Percentiles rank a stretch among this genome's conserved stretches.
phyloP scores from a whole-genome alignment of 2,113 vertebrate genomes.

The Gymnorhina tibicen region DNA sequence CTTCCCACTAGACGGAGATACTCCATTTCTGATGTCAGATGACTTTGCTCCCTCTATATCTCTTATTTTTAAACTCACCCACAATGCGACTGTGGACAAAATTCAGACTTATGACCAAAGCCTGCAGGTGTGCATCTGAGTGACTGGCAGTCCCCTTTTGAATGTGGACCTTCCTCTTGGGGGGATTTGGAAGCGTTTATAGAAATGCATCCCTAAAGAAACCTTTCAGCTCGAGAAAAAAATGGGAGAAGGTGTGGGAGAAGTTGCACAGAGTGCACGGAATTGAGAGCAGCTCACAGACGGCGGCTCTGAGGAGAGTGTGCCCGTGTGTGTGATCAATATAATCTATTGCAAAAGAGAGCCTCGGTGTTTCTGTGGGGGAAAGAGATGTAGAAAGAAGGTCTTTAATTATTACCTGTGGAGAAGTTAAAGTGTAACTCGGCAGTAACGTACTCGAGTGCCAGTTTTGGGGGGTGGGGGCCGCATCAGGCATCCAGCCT shows the following conservation, averaged over 20 bases:
- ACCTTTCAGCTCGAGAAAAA: background rate
- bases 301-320: fast-evolving
- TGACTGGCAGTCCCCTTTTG: background rate
- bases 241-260: background rate
- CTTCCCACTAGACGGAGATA: background rate
- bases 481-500: background rate
- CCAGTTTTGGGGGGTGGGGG: background rate
- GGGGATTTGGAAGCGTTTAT: background rate
- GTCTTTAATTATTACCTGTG: slow-evolving; percentile 62
- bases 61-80: background rate
- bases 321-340: background rate
- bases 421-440: slow-evolving; percentile 60
- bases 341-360: background rate
- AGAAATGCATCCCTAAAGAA: background rate
- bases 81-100: background rate
- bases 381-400: slow-evolving; percentile 50
- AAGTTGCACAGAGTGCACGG: fast-evolving
- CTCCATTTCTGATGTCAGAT: background rate
- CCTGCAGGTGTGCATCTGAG: background rate
- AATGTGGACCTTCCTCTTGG: background rate
- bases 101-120: background rate
- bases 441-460: slow-evolving; percentile 8
- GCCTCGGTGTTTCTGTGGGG: background rate
- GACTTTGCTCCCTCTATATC: background rate
- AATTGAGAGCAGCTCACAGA: background rate